Percentiles rank a stretch among this genome's conserved stretches.
Evolutionary conservation across 2,888 invertebrate genomes (phyloP).

Genomic region (Anthrax anthrax): DNA sequence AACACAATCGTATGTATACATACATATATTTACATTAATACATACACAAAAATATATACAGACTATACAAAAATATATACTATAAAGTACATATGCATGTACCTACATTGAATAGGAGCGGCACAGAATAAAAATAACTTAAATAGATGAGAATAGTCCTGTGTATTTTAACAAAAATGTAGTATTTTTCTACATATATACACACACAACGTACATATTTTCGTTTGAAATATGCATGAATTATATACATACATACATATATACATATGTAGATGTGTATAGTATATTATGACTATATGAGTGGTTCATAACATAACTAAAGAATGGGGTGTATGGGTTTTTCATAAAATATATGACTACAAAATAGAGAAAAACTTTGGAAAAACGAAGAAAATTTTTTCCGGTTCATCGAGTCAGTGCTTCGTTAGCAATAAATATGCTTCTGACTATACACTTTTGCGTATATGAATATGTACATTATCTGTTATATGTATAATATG

Average conservation of each 20-base stretch:
- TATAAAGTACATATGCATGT: too few species aligned
- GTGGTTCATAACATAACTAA: too few species aligned
- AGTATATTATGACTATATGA: too few species aligned
- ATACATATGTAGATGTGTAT: background rate
- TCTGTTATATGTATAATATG: background rate
- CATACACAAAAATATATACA: background rate
- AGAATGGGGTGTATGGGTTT: too few species aligned
- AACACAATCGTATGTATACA: too few species aligned
- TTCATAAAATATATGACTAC: background rate
- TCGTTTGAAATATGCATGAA: background rate
- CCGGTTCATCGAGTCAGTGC: slow-evolving; percentile 13
- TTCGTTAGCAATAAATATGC: slow-evolving; percentile 14
- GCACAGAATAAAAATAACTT: background rate
- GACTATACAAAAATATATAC: background rate
- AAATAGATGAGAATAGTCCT: slow-evolving; percentile 1
- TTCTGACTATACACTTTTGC: background rate
- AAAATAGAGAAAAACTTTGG: background rate
- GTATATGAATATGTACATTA: background rate
- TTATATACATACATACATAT: background rate
- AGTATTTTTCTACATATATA: background rate
- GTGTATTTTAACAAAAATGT: background rate
- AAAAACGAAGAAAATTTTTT: slow-evolving; percentile 9
- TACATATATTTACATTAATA: too few species aligned
- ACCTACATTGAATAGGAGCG: background rate
- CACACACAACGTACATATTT: too few species aligned